Evolutionary conservation across 2,888 invertebrate species (phyloP).

Genomic region (Parapristionchus giblindavisi): DNA sequence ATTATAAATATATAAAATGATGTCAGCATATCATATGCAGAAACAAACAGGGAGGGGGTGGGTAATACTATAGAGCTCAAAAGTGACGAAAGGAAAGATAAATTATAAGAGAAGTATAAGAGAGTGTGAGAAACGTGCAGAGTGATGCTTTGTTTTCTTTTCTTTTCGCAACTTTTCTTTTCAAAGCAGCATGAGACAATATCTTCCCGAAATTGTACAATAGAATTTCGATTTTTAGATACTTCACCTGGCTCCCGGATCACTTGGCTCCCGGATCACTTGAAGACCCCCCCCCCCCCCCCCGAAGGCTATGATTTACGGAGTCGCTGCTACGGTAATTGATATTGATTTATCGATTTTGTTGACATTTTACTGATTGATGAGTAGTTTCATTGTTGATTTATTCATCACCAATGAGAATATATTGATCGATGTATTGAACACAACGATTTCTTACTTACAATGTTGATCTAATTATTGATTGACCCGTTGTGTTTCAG

Average conservation of each 20-base stretch:
- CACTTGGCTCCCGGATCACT: slow-evolving; percentile 84
- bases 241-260: slow-evolving; percentile 99
- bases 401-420: background rate
- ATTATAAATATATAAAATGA: too few species aligned
- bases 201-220: background rate
- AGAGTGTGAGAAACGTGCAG: too few species aligned
- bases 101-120: too few species aligned
- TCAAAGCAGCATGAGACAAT: too few species aligned
- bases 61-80: too few species aligned
- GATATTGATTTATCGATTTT: background rate
- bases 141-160: too few species aligned
- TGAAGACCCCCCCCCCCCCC: too few species aligned
- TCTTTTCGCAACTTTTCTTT: too few species aligned
- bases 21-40: too few species aligned
- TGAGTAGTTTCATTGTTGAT: background rate
- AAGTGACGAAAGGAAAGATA: too few species aligned
- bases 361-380: too few species aligned
- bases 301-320: slow-evolving; percentile 84
- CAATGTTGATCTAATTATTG: background rate
- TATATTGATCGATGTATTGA: background rate
- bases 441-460: background rate
- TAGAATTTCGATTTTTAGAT: background rate
- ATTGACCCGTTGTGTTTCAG: slow-evolving; percentile 67
- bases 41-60: too few species aligned
- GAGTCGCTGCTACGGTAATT: slow-evolving; percentile 78